These are phyloP conservation scores for Neosilurus mollespiculum DNA, from an alignment of 2,797 vertebrate species.

Conservation along the genomic window DNA sequence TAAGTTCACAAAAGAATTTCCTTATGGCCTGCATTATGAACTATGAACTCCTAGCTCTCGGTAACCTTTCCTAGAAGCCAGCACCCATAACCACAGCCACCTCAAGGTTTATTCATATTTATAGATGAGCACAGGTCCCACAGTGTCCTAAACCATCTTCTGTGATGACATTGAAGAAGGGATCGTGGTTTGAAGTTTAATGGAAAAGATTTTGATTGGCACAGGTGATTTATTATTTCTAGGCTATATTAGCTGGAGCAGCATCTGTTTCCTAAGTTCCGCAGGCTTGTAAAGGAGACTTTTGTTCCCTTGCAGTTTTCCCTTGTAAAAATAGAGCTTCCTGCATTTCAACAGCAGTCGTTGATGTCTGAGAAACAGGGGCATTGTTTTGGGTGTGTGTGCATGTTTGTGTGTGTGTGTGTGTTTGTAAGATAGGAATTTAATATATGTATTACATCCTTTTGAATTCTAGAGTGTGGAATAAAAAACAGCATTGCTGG, in stretches of 20 bases:
- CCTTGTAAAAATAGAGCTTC: background rate
- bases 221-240: background rate
- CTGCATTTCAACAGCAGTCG: background rate
- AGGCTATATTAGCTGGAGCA: background rate
- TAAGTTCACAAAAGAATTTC: background rate
- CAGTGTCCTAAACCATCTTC: background rate
- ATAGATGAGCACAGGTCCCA: background rate
- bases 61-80: background rate
- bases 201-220: background rate
- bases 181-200: background rate
- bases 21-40: background rate
- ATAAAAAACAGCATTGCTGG: background rate
- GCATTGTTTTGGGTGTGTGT: slow-evolving; percentile 27
- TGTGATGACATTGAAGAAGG: background rate
- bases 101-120: background rate
- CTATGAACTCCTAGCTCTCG: background rate
- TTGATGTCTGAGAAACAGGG: slow-evolving; percentile 32
- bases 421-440: background rate
- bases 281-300: background rate
- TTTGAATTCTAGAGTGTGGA: too few species aligned
- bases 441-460: too few species aligned
- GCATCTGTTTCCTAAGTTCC: slow-evolving; percentile 10
- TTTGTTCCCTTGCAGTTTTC: background rate
- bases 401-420: background rate
- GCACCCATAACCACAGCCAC: background rate